phyloP scores from a whole-genome alignment of 2,888 invertebrate species.

The Drosophila robusta region DNA sequence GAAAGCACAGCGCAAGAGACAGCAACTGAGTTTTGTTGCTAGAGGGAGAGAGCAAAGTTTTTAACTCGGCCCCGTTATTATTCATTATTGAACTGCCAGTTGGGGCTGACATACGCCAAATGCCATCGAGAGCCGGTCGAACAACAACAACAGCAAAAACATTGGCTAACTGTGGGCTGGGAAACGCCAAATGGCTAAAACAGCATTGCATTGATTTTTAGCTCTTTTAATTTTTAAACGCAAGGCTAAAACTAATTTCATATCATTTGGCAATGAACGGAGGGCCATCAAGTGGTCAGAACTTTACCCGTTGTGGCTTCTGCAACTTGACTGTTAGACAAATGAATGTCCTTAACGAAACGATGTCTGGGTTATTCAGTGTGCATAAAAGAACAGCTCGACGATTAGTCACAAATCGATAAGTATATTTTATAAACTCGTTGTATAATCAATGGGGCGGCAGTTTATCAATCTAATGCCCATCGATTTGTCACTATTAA shows the following conservation, averaged over 20 bases:
- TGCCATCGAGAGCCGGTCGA: slow-evolving; percentile 48
- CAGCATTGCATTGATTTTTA: slow-evolving; percentile 48
- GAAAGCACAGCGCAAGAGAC: slow-evolving; percentile 28
- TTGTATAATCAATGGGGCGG: slow-evolving; percentile 10
- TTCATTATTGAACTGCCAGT: slow-evolving; percentile 80
- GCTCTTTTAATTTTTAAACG: slow-evolving; percentile 59
- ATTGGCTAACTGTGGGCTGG: slow-evolving; percentile 9
- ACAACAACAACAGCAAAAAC: slow-evolving; percentile 6
- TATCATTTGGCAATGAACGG: slow-evolving; percentile 71
- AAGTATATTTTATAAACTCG: slow-evolving; percentile 48
- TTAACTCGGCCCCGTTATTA: slow-evolving; percentile 74
- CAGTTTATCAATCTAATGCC: slow-evolving; percentile 54
- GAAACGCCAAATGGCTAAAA: slow-evolving; percentile 44
- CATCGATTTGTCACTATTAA: slow-evolving; percentile 56
- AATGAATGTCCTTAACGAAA: slow-evolving; percentile 55
- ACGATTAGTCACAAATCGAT: slow-evolving; percentile 58
- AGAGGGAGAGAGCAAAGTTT: slow-evolving; percentile 51
- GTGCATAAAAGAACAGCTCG: slow-evolving; percentile 18
- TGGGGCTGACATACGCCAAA: slow-evolving; percentile 74
- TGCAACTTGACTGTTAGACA: slow-evolving; percentile 36
- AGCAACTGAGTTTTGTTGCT: slow-evolving; percentile 16
- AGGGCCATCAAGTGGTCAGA: slow-evolving; percentile 40
- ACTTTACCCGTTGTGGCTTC: slow-evolving; percentile 26
- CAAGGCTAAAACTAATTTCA: slow-evolving; percentile 76
- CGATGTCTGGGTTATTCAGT: slow-evolving; percentile 20